Base-by-base conservation (phyloP, 2,888 invertebrate species). In the Trilocha varians region DNA sequence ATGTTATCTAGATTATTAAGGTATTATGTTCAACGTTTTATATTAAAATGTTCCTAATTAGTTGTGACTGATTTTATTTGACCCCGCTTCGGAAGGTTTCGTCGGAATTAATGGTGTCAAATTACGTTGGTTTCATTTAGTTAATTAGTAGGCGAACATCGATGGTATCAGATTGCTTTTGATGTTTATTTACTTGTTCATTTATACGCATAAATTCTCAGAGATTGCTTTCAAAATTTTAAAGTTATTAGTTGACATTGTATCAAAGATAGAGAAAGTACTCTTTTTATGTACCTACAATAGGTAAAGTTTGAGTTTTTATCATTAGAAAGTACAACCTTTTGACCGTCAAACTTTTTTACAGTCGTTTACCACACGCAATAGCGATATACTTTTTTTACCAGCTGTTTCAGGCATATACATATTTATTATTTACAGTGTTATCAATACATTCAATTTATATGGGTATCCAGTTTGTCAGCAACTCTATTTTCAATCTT, bases 21-120 rank as follows among this genome's bases (percentile, higher is more conserved):
- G 45, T 42, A 48, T 59, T 59, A 50, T 59, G 73, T 65, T 59
- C 25, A 5, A 25, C 25, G n/a, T 64, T 77, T 79, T 76, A 66
- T 75, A 78, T 75, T 74, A 75, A 78, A 79, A 78, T 78, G 80
- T 82, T 80, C 82, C 78, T 79, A 73, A 71, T 75, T 71, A 66
- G 69, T 75, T 73, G 62, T 66, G 70, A 72, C 56, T 61, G 58
- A 61, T 57, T 53, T 49, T 50, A 57, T 65, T 67, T 62, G 58
- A 64, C 53, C 67, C 67, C 59, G 72, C 70, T 71, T 69, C 50
- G 47, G 56, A 25, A 25, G 25, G 25, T 25, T 25, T 6, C 47
- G 53, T 56, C 51, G 59, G 50, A 58, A 48, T 57, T 53, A 50
- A 59, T 50, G 62, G 58, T 61, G 25, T 25, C 11, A 25, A 25